phyloP scores from a whole-genome alignment of 1,140 invertebrate species.

The Lepeophtheirus salmonis region DNA sequence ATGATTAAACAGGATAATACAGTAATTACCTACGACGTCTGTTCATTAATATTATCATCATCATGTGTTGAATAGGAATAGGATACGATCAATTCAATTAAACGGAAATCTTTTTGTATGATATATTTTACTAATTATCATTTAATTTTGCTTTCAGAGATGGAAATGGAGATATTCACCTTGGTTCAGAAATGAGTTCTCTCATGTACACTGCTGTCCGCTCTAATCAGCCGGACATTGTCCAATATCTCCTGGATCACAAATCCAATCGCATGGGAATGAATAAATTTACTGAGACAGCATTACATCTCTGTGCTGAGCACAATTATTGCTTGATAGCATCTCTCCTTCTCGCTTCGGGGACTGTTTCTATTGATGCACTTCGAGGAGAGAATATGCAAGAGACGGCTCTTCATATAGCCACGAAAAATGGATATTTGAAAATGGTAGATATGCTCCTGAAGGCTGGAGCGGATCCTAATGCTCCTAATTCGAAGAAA shows the following conservation, averaged over 20 bases:
- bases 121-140: too few relatives aligned
- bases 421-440: neutral
- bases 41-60: too few relatives aligned
- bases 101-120: too few relatives aligned
- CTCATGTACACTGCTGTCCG: neutral
- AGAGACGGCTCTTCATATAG: conserved; percentile 12
- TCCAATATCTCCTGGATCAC: conserved; percentile 5
- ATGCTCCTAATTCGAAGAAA: neutral
- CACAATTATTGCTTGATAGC: neutral
- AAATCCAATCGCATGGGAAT: neutral
- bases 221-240: conserved; percentile 7
- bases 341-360: neutral
- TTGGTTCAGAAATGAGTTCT: neutral
- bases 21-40: too few relatives aligned
- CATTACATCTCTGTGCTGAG: conserved; percentile 3
- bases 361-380: neutral
- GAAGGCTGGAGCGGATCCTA: neutral
- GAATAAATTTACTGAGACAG: neutral
- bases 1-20: too few relatives aligned
- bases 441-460: neutral
- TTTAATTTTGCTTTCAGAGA: neutral
- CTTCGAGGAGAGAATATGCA: neutral
- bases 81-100: too few relatives aligned
- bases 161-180: neutral
- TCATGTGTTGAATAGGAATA: too few relatives aligned